phyloP scores from a whole-genome alignment of 2,888 invertebrate genomes.

The Euproctis similis region DNA sequence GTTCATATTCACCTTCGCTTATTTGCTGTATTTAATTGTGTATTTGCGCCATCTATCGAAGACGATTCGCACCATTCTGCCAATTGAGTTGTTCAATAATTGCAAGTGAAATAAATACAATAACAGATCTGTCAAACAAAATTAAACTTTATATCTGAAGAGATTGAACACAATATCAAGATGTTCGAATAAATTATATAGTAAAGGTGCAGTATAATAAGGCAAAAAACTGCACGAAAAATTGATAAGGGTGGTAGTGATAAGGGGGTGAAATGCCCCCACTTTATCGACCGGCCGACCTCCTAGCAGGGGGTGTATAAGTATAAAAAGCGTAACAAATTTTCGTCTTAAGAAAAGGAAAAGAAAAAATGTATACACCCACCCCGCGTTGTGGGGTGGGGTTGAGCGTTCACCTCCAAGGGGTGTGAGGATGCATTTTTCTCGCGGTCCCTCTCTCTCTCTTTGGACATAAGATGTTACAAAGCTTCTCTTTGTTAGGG shows the following conservation, averaged over 20 bases:
- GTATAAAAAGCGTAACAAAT: conserved; percentile 77
- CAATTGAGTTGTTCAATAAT: no score
- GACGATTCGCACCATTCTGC: no score
- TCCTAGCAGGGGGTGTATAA: conserved; percentile 52
- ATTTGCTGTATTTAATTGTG: no score
- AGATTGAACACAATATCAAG: conserved; percentile 19
- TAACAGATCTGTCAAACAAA: no score
- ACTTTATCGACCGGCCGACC: conserved; percentile 59
- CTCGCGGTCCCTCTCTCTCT: conserved; percentile 57
- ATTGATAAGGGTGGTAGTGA: conserved; percentile 68
- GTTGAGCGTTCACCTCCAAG: conserved; percentile 11
- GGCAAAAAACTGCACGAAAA: conserved; percentile 64
- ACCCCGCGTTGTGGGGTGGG: conserved; percentile 39
- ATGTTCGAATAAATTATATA: conserved; percentile 46
- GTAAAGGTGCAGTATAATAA: conserved; percentile 47
- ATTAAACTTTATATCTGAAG: no score
- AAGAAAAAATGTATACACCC: conserved; percentile 74
- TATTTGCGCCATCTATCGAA: no score
- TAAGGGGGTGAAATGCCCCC: conserved; percentile 43
- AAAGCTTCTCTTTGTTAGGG: conserved; percentile 67
- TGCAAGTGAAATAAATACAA: no score
- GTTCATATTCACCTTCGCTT: no score
- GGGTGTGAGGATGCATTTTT: conserved; percentile 56
- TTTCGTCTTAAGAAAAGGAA: conserved; percentile 77
- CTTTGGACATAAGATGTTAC: conserved; percentile 66